A percentile compares a stretch with the other conserved stretches of the same genome.
Conservation (phyloP, 2,113 vertebrate species). For the Bothrops jararaca region DNA sequence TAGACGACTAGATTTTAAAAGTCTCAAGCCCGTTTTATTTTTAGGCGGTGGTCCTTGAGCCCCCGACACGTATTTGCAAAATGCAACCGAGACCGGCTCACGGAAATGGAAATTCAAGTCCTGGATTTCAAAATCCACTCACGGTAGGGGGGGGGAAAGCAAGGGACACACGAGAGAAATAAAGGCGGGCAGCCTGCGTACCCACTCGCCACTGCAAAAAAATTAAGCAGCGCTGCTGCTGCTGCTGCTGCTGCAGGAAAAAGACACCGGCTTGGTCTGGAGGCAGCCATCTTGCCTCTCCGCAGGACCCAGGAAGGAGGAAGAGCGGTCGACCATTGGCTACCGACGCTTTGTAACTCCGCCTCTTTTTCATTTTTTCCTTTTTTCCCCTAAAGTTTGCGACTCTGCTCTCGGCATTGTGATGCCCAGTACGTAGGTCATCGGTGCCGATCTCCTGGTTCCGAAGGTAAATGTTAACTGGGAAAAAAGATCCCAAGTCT, state of each 20-base stretch:
- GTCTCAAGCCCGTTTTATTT: background rate
- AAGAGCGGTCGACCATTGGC: background rate
- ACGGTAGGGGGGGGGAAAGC: background rate
- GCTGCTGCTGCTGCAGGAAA: rapidly evolving
- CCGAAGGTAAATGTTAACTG: background rate
- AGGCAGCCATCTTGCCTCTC: slow-evolving; percentile 31
- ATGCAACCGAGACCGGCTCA: too few relatives aligned
- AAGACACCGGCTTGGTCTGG: rapidly evolving
- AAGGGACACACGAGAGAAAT: background rate
- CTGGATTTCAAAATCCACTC: background rate
- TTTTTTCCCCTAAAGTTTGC: background rate
- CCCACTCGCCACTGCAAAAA: too few relatives aligned
- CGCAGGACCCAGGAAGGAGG: background rate
- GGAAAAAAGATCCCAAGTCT: background rate
- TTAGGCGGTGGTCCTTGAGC: background rate
- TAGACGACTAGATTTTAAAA: background rate
- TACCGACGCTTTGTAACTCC: background rate
- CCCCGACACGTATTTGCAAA: background rate
- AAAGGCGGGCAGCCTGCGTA: background rate
- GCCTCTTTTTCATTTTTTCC: background rate
- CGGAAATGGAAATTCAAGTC: background rate
- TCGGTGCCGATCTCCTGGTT: background rate
- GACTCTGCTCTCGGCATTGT: background rate
- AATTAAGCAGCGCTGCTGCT: too few relatives aligned
- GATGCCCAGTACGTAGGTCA: background rate